Evolutionary conservation across 2,113 vertebrate genomes (phyloP).

Genomic region (Otis tarda): DNA sequence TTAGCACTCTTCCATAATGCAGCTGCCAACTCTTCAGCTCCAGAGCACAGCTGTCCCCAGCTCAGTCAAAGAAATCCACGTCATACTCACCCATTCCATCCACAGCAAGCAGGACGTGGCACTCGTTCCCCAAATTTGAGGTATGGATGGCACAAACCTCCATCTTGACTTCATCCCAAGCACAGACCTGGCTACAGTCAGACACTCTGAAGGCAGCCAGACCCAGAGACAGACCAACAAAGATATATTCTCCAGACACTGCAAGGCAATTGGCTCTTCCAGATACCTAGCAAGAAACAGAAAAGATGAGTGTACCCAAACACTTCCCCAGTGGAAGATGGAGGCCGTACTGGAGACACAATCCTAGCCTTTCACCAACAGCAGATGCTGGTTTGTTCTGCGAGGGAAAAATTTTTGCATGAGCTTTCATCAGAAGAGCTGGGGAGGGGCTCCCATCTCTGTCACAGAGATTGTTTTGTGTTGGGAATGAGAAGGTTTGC

Average conservation of each 20-base stretch:
- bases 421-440: background rate
- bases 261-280: constrained; percentile 77
- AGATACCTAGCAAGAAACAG: constrained; percentile 72
- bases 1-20: background rate
- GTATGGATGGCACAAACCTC: constrained; percentile 78
- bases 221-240: constrained; percentile 77
- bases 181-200: constrained; percentile 19
- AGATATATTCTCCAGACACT: constrained; percentile 75
- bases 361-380: background rate
- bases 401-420: background rate
- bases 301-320: background rate
- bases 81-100: constrained; percentile 84
- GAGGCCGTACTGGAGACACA: accelerated
- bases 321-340: background rate
- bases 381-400: background rate
- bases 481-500: background rate
- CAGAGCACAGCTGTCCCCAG: background rate
- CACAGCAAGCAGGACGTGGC: constrained; percentile 75
- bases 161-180: constrained; percentile 72
- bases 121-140: constrained; percentile 50
- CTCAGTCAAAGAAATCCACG: background rate
- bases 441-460: background rate
- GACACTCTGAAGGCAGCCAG: constrained; percentile 74
- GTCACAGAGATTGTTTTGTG: background rate
- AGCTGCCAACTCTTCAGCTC: background rate